These are phyloP conservation scores for Dinocampus coccinellae DNA, from an alignment of 2,888 invertebrate species.

Conservation along the genomic window DNA sequence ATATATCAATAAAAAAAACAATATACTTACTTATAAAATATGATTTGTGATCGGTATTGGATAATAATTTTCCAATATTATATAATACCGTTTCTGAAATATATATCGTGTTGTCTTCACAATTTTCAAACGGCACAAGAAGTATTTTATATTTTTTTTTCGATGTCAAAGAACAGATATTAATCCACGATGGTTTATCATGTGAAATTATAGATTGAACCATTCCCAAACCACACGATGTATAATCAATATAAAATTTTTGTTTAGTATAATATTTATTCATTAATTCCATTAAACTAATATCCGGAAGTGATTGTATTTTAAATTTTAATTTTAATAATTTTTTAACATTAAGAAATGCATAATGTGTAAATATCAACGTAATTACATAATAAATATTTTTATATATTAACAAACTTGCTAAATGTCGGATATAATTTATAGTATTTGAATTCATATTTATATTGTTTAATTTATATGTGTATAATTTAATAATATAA, in stretches of 20 bases:
- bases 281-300: constrained; percentile 43
- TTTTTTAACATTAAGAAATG: constrained; percentile 44
- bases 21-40: constrained; percentile 60
- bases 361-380: constrained; percentile 52
- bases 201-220: constrained; percentile 23
- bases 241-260: constrained; percentile 48
- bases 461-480: background rate
- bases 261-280: constrained; percentile 36
- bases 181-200: constrained; percentile 44
- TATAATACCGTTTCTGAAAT: constrained; percentile 57
- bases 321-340: constrained; percentile 44
- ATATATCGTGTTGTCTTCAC: constrained; percentile 46
- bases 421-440: constrained; percentile 32
- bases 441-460: background rate
- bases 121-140: constrained; percentile 45
- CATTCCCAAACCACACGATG: constrained; percentile 53
- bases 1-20: constrained; percentile 24
- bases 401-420: constrained; percentile 42
- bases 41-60: constrained; percentile 37
- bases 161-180: constrained; percentile 52
- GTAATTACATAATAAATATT: constrained; percentile 51
- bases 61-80: constrained; percentile 54
- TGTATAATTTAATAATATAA: background rate
- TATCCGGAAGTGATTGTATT: constrained; percentile 47
- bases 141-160: constrained; percentile 57